Base-by-base conservation (phyloP, 2,888 invertebrate species). In the Eutolmus rufibarbis region DNA sequence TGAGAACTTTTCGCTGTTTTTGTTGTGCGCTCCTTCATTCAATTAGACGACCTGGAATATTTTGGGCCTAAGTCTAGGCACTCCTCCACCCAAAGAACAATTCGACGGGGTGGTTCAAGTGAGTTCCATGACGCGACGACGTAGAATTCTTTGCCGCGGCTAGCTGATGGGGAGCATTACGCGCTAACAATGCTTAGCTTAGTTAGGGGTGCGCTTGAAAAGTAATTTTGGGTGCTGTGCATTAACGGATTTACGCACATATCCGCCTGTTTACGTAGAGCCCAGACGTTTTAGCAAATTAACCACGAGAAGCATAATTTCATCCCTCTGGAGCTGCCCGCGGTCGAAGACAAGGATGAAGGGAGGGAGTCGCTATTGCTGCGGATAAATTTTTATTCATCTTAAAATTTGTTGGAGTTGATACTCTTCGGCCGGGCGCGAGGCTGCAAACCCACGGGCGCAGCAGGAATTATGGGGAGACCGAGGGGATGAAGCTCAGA, bases 241-340 rank as follows among this genome's bases (percentile, higher is more conserved):
- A 85, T 85, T 85, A 85, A 85, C 85, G 85, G 74, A 74, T 85
- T 85, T 85, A 74, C 85, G 85, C 85, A 66, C 66, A 85, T 85
- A 74, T 85, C 57, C 74, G 34, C 43, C 43, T 74, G 74, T 74
- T 85, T 85, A 74, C 85, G 85, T 74, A 86, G 82, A 84, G 28
- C 78, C 66, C 51, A 84, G 84, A 88, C 87, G 87, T 82, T 88
- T 88, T 86, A 88, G 86, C 87, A 87, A 88, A 88, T 88, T 88
- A 88, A 87, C 86, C 88, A 74, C 86, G 78, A 87, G 85, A 86
- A 84, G n/a, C 66, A 87, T 77, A 81, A 85, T 34, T 86, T 88
- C 77, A 85, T 87, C 31, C 85, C 23, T 43, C 31, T 74, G 28
- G 78, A 87, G 4, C 12, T 66, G n/a, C 79, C 82, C 82, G 82